Base-by-base conservation (phyloP, 2,797 vertebrate genomes). In the Allobates femoralis region DNA sequence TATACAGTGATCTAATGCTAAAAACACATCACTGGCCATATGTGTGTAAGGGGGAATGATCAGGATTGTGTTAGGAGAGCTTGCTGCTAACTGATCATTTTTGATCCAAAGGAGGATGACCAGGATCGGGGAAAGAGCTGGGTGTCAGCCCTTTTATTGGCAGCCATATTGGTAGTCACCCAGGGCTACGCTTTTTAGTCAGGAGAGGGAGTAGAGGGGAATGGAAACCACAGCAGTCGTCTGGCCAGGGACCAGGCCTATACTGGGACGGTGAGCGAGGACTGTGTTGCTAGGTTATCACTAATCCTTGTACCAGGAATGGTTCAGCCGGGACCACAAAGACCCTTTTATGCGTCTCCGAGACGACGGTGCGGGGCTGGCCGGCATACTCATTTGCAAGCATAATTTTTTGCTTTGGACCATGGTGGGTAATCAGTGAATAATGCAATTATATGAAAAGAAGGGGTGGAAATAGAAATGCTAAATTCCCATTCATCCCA, bases 251-350 rank as follows among this genome's bases (percentile, higher is more conserved):
- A 30, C 23, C 85, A 86, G 60, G 73, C 0, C 7, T 6, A 19
- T 15, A 8, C 56, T 1, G 71, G 50, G 55, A 86, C 34, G 73
- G 74, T 8, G 80, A 37, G 51, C 62, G 30, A 51, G 32, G 86
- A 26, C 79, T 55, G 46, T 10, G 86, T 87, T 87, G 86, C 86
- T 83, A 87, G 86, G 86, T 15, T 62, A 83, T 78, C 51, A 26
- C 81, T 86, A 83, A 87, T 83, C 80, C 74, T 41, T 83, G 34
- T 14, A 87, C 74, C 74, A 73, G 62, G 37, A 87, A 51, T 55
- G 74, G 86, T 77, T 50, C 81, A 71, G 37, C 73, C 64, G 0
- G 34, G 32, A 26, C 74, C 51, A 83, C 80, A 87, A 83, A 83
- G 81, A 60, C 64, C 62, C 51, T 28, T 85, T 77, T 87, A 51